Evolutionary conservation across 2,797 vertebrate species (phyloP).

Genomic region (Phoxinus dragarum): DNA sequence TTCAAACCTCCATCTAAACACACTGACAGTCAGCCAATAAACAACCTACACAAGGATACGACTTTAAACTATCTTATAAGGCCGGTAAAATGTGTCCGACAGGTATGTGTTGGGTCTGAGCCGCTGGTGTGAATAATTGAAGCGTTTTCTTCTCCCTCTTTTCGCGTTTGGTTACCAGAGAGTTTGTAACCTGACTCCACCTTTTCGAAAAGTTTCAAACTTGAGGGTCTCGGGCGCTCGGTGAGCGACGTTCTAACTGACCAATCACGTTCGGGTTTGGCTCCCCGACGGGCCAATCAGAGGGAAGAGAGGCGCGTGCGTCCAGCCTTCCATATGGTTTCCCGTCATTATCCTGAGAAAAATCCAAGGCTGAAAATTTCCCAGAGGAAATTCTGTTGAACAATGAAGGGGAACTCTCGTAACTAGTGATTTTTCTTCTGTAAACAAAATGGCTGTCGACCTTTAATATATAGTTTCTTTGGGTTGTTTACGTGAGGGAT

Average conservation of each 20-base stretch:
- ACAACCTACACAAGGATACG: not conserved
- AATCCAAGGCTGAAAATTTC: conserved; percentile 71
- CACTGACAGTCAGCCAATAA: conserved; percentile 35
- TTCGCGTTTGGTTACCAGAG: conserved; percentile 76
- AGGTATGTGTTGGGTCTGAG: conserved; percentile 58
- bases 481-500: not conserved
- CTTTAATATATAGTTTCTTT: not conserved
- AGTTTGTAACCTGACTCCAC: conserved; percentile 79
- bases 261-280: conserved; percentile 69
- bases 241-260: conserved; percentile 70
- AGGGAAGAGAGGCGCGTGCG: not conserved
- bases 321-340: conserved; percentile 68
- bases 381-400: conserved; percentile 78
- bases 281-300: conserved; percentile 66
- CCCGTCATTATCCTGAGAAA: conserved; percentile 77
- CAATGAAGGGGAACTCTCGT: conserved; percentile 76
- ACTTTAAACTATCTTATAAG: not conserved
- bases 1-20: conserved; percentile 73
- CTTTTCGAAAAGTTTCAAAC: conserved; percentile 82
- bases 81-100: not conserved
- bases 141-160: conserved; percentile 70
- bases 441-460: conserved; percentile 41
- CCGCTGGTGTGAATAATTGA: conserved; percentile 81
- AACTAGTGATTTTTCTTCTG: conserved; percentile 48
- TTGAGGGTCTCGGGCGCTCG: conserved; percentile 65